A percentile compares a stretch with the other conserved stretches of the same genome.
Evolutionary conservation across 2,888 invertebrate genomes (phyloP).

Genomic region (Crepidodera aurea): DNA sequence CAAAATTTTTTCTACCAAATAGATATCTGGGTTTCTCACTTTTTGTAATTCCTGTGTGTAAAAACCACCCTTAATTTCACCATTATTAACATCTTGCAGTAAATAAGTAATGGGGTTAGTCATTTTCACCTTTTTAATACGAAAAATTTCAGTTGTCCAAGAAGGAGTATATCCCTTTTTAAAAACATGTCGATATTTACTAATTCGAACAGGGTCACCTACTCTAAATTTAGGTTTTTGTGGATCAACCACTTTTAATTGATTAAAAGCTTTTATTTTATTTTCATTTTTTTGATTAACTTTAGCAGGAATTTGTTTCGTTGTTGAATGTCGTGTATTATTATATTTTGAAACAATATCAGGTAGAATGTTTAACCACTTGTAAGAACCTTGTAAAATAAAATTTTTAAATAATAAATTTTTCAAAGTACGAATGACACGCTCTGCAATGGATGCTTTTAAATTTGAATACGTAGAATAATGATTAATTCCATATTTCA

Average conservation of each 20-base stretch:
- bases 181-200: too few relatives aligned
- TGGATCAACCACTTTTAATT: not conserved
- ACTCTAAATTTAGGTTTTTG: not conserved
- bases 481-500: slow-evolving; percentile 36
- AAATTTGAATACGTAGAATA: slow-evolving; percentile 39
- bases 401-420: slow-evolving; percentile 46
- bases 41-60: too few relatives aligned
- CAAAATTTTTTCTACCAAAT: too few relatives aligned
- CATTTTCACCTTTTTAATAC: too few relatives aligned
- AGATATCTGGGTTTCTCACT: too few relatives aligned
- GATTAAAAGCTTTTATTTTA: not conserved
- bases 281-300: not conserved
- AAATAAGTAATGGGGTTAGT: too few relatives aligned
- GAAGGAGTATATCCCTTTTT: too few relatives aligned
- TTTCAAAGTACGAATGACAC: slow-evolving; percentile 46
- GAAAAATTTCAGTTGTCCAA: too few relatives aligned
- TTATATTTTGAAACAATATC: not conserved
- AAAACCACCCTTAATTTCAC: too few relatives aligned
- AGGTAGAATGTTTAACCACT: slow-evolving; percentile 45
- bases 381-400: slow-evolving; percentile 44
- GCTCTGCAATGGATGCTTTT: slow-evolving; percentile 45
- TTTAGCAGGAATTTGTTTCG: not conserved
- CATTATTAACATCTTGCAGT: too few relatives aligned
- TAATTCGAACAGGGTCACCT: not conserved
- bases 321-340: not conserved